Conservation (phyloP, 1,140 invertebrate species). For the Helicoverpa zea region DNA sequence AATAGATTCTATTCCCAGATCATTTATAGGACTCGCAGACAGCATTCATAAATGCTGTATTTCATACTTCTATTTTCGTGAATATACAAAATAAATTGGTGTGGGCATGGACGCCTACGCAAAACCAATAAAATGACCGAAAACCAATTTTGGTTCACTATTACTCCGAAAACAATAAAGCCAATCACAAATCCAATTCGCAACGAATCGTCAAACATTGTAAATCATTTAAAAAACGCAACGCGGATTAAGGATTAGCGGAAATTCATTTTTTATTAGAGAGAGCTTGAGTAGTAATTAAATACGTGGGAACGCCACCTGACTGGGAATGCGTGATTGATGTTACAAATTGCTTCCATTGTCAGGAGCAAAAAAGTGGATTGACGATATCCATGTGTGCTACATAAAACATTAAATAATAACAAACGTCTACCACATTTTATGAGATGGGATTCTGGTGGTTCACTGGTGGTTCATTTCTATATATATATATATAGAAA, state of each 20-base stretch:
- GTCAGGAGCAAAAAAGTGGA: slow-evolving; percentile 55
- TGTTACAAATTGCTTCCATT: slow-evolving; percentile 62
- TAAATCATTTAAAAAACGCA: slow-evolving; percentile 26
- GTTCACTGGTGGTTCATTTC: no score
- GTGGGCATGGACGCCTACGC: slow-evolving; percentile 18
- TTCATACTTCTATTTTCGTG: slow-evolving; percentile 26
- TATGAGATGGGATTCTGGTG: no score
- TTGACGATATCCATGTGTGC: slow-evolving; percentile 51
- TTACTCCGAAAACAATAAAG: slow-evolving; percentile 32
- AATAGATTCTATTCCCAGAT: neutral
- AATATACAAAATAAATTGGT: slow-evolving; percentile 12
- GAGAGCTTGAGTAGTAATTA: slow-evolving; percentile 22
- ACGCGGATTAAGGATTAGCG: slow-evolving; percentile 5
- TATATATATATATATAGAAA: no score
- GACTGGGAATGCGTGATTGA: slow-evolving; percentile 57
- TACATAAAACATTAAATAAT: no score
- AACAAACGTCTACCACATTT: no score
- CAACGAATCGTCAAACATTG: slow-evolving; percentile 7
- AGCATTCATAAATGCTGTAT: neutral
- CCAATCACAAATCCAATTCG: slow-evolving; percentile 25
- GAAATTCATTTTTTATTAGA: neutral
- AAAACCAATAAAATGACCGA: slow-evolving; percentile 27
- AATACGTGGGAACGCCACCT: slow-evolving; percentile 34
- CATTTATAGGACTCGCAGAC: neutral
- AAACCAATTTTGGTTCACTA: slow-evolving; percentile 33